Evolutionary conservation across 2,113 vertebrate genomes (phyloP), one percentile per base, ranked within the genome.

Genomic region (Parus major): DNA sequence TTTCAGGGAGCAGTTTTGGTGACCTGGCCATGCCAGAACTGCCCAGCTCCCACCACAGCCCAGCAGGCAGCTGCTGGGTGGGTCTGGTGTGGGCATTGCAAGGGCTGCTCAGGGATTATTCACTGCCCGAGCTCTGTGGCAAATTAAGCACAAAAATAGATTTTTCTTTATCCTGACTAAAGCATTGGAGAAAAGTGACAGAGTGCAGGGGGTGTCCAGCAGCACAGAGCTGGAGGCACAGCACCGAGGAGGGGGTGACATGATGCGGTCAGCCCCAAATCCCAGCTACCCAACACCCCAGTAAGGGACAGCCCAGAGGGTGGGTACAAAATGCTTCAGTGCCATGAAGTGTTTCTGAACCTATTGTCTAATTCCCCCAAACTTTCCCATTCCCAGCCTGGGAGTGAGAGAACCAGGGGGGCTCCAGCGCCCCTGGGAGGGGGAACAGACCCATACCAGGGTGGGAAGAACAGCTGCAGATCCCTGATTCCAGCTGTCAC

Each of bases 121-220:
- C 71, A 11, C 18, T 0, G 1, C 59, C 27, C 0, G 0, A 77
- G 63, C 61, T 63, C 63, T 3, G 2, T 0, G 0, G 42, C 16
- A 83, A 85, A 85, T n/a, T 20, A 31, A 71, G 85, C 57, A 50
- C 4, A 5, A 52, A 85, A 55, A 5, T 1, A 49, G 70, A 39
- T 56, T 52, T 84, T 94, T 47, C 56, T 61, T 82, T 78, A 7
- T 46, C 22, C 65, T 22, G 66, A 41, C 6, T 3, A n/a, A 56
- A 82, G 22, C 0, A 2, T 60, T 0, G 1, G 29, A 33, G 27
- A 17, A 41, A 68, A 63, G 11, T 3, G 14, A 3, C 22, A 50
- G 39, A 49, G 33, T 21, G 53, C 29, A 44, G 57, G 25, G 22
- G 52, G 14, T n/a, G 61, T 60, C 35, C 53, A 21, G 47, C 1